phyloP scores from a whole-genome alignment of 2,797 vertebrate species.

The Sebastiscus albofasciatus region DNA sequence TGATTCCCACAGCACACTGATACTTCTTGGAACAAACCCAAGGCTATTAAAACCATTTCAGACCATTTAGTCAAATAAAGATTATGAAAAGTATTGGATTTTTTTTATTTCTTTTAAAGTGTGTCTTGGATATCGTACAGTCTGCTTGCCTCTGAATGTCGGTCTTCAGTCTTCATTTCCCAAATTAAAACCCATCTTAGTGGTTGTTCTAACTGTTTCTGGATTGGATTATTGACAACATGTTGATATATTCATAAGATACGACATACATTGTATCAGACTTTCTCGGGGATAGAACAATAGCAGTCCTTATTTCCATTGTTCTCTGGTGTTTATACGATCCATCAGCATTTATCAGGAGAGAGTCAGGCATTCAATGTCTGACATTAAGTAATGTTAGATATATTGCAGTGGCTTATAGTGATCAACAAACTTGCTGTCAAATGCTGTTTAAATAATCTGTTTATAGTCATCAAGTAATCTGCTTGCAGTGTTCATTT shows the following conservation, averaged over 20 bases:
- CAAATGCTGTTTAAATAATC: no score
- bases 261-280: not conserved
- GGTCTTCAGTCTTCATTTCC: not conserved
- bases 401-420: not conserved
- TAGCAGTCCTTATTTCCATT: not conserved
- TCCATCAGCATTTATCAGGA: not conserved
- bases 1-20: not conserved
- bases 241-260: not conserved
- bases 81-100: constrained; percentile 4
- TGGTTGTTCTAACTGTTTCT: not conserved
- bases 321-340: not conserved
- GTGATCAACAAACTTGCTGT: no score
- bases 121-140: not conserved
- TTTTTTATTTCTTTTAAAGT: not conserved
- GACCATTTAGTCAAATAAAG: constrained; percentile 19
- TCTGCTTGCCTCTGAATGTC: not conserved
- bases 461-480: no score
- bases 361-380: not conserved
- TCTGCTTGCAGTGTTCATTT: no score
- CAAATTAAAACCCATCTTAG: not conserved
- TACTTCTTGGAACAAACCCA: constrained; percentile 16
- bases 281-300: not conserved
- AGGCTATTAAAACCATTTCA: constrained; percentile 36
- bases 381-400: not conserved
- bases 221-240: not conserved